Evolutionary conservation across 2,888 invertebrate species (phyloP), one percentile per base, ranked within the genome.

Genomic region (Hartigia nigra): DNA sequence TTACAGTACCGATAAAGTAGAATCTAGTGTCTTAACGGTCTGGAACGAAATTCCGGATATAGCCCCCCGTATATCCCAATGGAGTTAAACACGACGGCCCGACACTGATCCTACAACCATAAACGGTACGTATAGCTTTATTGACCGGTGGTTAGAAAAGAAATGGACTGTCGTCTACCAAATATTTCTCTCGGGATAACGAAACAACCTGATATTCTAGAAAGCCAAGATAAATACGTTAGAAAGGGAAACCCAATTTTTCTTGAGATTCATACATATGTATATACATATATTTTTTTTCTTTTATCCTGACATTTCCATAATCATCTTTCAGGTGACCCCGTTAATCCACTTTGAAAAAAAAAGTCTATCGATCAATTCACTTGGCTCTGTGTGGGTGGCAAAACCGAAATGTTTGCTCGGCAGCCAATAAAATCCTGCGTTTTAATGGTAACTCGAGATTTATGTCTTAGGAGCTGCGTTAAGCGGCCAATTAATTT

Each of bases 21-120:
- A 90, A 90, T 90, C 89, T 89, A 90, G 90, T 89, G 90, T 89
- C 90, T 90, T 90, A 90, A 89, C 88, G 89, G 88, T 85, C 88
- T 85, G 88, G 87, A 90, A 90, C 88, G 89, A 90, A 90, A 90
- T 90, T 90, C 90, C 87, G 87, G 87, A 89, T 90, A 88, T 89
- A 88, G 87, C 87, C 81, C 81, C 39, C 83, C 87, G 87, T 90
- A 90, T 89, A 88, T 89, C 88, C 87, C 88, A 88, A 89, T 90
- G 86, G 87, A 87, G 88, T 89, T 89, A 87, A 88, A 87, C 89
- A 86, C 88, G 86, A 86, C 85, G 86, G 84, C 84, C 55, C 55
- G 55, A 55, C 84, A 23, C 69, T 35, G 31, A 31, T 72, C 72
- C 72, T 72, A 72, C 72, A 31, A 31, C 72, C 72, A 72, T 72